phyloP scores from a whole-genome alignment of 2,888 invertebrate species.

The Amiota minor region DNA sequence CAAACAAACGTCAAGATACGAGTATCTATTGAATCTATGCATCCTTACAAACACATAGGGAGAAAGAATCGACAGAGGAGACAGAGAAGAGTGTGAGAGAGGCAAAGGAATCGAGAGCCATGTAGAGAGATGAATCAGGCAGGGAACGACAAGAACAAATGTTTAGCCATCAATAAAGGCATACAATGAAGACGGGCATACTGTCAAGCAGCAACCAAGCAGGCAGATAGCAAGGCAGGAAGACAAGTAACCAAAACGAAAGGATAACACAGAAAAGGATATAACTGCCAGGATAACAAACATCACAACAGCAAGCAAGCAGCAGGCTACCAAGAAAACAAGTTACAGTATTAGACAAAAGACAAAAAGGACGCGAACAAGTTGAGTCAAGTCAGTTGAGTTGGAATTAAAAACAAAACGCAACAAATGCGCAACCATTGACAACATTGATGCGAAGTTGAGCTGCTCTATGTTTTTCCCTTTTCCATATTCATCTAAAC shows the following conservation, averaged over 20 bases:
- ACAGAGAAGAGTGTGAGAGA: conserved; percentile 7
- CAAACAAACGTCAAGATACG: conserved; percentile 36
- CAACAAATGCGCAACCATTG: conserved; percentile 29
- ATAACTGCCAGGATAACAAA: conserved; percentile 25
- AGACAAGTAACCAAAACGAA: neutral
- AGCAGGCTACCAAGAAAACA: neutral
- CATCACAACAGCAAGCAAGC: neutral
- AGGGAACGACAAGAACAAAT: conserved; percentile 24
- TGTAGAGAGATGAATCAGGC: neutral
- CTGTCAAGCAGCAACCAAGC: neutral
- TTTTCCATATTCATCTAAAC: no score
- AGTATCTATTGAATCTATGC: neutral
- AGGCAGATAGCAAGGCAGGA: neutral
- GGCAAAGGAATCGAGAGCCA: neutral
- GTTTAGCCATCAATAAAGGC: conserved; percentile 31
- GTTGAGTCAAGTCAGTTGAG: no score
- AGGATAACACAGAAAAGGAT: conserved; percentile 29
- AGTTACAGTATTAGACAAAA: neutral
- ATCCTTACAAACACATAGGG: neutral
- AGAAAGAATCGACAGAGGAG: neutral
- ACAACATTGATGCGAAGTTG: conserved; percentile 29
- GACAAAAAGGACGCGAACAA: neutral
- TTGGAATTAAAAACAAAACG: neutral
- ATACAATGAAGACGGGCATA: neutral
- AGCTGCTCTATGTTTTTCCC: conserved; percentile 4